phyloP scores from a whole-genome alignment of 2,113 vertebrate species.

The Tragelaphus imberbis region DNA sequence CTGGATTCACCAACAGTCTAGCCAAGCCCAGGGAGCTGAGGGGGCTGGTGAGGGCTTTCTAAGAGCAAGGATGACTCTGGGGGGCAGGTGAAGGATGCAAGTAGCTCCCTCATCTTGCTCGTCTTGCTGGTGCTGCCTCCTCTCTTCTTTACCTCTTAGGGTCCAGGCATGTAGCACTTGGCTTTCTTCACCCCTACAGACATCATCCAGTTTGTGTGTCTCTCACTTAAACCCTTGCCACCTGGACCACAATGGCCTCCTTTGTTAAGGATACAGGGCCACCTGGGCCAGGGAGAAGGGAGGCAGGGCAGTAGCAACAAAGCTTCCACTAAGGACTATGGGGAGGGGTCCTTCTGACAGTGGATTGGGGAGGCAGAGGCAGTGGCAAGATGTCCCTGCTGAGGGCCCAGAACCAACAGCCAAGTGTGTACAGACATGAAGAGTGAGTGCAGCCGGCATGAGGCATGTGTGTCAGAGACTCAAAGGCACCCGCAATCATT shows the following conservation, averaged over 20 bases:
- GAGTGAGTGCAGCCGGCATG: accelerated
- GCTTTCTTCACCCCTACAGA: neutral
- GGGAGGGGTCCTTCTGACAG: neutral
- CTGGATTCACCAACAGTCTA: too few relatives aligned
- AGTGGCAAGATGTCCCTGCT: accelerated
- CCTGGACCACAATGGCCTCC: neutral
- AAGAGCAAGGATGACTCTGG: neutral
- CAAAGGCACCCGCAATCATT: accelerated
- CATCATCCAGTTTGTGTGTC: neutral
- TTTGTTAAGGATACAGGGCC: neutral
- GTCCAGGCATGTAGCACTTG: neutral
- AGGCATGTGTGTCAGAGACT: neutral
- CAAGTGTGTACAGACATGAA: accelerated
- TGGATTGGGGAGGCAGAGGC: neutral
- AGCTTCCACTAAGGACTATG: neutral
- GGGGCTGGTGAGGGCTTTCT: neutral
- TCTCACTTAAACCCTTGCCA: neutral
- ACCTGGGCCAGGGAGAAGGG: neutral
- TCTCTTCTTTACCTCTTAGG: neutral
- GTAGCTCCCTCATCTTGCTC: neutral
- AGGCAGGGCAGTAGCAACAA: neutral
- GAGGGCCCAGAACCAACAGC: neutral
- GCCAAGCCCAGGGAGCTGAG: neutral
- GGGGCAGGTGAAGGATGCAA: neutral
- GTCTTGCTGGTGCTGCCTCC: neutral